Evolutionary conservation across 2,888 invertebrate species (phyloP), one percentile per base, ranked within the genome.

Genomic region (Ditylenchus weischeri): DNA sequence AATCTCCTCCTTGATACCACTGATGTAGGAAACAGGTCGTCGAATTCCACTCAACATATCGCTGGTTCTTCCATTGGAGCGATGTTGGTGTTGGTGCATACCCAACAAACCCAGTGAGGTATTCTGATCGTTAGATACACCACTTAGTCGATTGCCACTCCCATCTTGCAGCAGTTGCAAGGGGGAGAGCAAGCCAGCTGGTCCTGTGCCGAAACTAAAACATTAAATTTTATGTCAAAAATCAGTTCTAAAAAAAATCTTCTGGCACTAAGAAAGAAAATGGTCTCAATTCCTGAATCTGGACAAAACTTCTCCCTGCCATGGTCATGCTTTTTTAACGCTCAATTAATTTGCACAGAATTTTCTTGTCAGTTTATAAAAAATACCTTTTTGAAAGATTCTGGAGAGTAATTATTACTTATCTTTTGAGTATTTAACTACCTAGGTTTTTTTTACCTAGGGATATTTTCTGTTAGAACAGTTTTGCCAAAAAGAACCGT

Each of bases 171-270:
- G 54, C 51, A 77, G 51, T 58, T 78, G 77, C 15, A 80, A 67
- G 0, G 80, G 80, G 0, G 80, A 79, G 3, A 80, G 69, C 21
- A 80, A 68, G 13, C 78, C 75, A 43, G 78, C 77, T 0, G 78
- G 68, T 13, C 78, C 76, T 47, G 71, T 76, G 18, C 73, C 70
- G 64, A 76, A 74, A 57, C 76, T 75, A 58, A 50, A 75, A 68
- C 23, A 50, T 7, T 23, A 2, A 57, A 57, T 57, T 57, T 29
- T 29, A 4, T 4, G 29, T n/a, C n/a, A n/a, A n/a, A n/a, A n/a
- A n/a, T n/a, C n/a, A n/a, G n/a, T n/a, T n/a, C n/a, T n/a, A n/a
- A n/a, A n/a, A n/a, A n/a, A n/a, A n/a, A n/a, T n/a, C n/a, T n/a
- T n/a, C n/a, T n/a, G n/a, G n/a, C n/a, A n/a, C n/a, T n/a, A n/a